These are phyloP conservation scores for Gasteruption jaculator DNA, from an alignment of 2,888 invertebrate genomes.

Conservation along the genomic window DNA sequence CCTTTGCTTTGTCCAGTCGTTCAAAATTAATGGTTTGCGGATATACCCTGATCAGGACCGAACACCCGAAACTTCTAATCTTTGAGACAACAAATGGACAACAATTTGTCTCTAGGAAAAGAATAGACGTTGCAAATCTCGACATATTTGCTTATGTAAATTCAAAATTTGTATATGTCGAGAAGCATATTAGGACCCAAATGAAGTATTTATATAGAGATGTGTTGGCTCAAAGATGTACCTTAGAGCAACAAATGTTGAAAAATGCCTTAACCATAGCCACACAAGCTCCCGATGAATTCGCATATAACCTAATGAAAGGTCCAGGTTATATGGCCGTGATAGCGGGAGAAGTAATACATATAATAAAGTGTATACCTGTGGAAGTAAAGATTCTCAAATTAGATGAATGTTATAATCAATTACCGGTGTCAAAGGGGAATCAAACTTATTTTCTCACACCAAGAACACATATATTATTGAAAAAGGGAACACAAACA, in stretches of 20 bases:
- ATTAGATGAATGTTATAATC: slow-evolving; percentile 22
- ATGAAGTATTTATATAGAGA: slow-evolving; percentile 24
- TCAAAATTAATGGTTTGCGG: slow-evolving; percentile 12
- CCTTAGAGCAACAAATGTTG: slow-evolving; percentile 25
- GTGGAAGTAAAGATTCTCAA: slow-evolving; percentile 19
- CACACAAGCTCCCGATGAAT: slow-evolving; percentile 25
- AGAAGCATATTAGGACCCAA: slow-evolving; percentile 25
- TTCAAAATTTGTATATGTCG: slow-evolving; percentile 30
- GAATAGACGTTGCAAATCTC: slow-evolving; percentile 8
- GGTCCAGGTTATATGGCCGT: slow-evolving; percentile 27
- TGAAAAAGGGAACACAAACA: slow-evolving; percentile 20
- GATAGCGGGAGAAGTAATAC: slow-evolving; percentile 27
- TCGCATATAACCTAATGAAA: slow-evolving; percentile 27
- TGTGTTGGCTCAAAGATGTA: slow-evolving; percentile 25
- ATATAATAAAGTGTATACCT: slow-evolving; percentile 28
- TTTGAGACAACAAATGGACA: slow-evolving; percentile 1
- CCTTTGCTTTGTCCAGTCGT: slow-evolving; percentile 21
- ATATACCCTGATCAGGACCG: slow-evolving; percentile 13
- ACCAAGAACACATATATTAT: slow-evolving; percentile 26
- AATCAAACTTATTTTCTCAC: slow-evolving; percentile 20
- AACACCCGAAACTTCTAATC: slow-evolving; percentile 17
- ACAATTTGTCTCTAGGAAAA: not conserved
- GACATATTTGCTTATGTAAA: slow-evolving; percentile 25
- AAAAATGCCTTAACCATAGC: slow-evolving; percentile 28
- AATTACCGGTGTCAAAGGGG: slow-evolving; percentile 23